phyloP scores from a whole-genome alignment of 2,797 vertebrate species.

The Epinephelus coioides region DNA sequence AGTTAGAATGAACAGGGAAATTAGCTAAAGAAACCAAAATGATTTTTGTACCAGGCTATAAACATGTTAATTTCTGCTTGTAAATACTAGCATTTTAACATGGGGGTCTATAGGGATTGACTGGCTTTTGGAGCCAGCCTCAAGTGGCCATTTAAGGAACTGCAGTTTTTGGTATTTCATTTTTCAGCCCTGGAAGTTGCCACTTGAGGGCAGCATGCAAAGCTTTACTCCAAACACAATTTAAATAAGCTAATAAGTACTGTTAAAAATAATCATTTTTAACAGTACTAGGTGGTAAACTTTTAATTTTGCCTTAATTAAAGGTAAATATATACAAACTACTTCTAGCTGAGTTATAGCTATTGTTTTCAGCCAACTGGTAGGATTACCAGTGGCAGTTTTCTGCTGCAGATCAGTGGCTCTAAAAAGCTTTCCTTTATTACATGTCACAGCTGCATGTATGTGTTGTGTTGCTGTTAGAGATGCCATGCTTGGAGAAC shows the following conservation, averaged over 20 bases:
- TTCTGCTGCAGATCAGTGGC: slow-evolving; percentile 47
- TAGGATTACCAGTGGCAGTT: slow-evolving; percentile 29
- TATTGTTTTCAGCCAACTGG: slow-evolving; percentile 11
- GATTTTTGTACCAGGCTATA: no score
- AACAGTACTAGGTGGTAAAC: neutral
- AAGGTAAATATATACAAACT: slow-evolving; percentile 9
- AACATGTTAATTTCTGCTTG: no score
- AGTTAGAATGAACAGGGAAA: no score
- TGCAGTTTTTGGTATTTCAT: no score
- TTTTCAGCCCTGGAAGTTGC: no score
- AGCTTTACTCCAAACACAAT: slow-evolving; percentile 2
- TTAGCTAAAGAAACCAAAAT: no score
- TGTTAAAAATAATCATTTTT: neutral
- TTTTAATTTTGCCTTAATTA: neutral
- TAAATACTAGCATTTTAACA: no score
- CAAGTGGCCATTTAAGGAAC: no score
- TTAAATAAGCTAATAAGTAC: neutral
- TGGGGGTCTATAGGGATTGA: no score
- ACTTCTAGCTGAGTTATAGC: neutral
- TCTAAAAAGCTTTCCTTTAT: slow-evolving; percentile 60
- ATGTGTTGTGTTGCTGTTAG: slow-evolving; percentile 51
- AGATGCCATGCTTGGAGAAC: slow-evolving; percentile 48
- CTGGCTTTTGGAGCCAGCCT: no score
- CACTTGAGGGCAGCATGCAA: no score
- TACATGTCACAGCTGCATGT: slow-evolving; percentile 53